Evolutionary conservation across 2,113 vertebrate species (phyloP), one percentile per base, ranked within the genome.

Genomic region (Haemorhous mexicanus): DNA sequence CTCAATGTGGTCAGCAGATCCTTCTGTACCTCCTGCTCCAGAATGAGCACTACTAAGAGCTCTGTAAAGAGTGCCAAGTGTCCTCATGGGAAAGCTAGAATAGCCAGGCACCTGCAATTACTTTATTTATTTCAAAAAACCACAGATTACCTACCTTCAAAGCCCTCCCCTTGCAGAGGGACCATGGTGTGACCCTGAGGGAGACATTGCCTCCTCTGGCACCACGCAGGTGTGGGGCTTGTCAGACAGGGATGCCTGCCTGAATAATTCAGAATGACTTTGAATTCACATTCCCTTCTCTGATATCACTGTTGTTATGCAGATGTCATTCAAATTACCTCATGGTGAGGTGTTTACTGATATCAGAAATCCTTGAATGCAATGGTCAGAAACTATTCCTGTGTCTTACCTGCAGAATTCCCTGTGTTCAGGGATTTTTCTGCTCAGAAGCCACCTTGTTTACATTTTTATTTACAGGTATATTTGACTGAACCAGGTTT

Each of bases 191-290:
- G 52, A 20, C 14, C 7, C 64, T 8, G 53, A 81, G 43, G 44
- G 41, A 69, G 61, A 22, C 1, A 1, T 18, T 73, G 55, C 24
- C 55, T 82, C 13, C 70, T 62, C 27, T 3, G 4, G 43, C 58
- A 63, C 21, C 28, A 35, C 0, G 0, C 1, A 3, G 39, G 21
- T 3, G 2, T 14, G 16, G 28, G 62, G 58, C 11, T 90, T 27
- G 5, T 90, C 59, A 80, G 27, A 12, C 20, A 46, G 41, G 58
- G 26, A 30, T 74, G 35, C 33, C 52, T 59, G 62, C 61, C 66
- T 66, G 66, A 66, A 82, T 83, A 67, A 84, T 55, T 89, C 63
- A 39, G 20, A 32, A n/a, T 82, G 82, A 79, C 87, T 81, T 86
- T 90, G 56, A 89, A 56, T 19, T 77, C 50, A 47, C 59, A 49